Percentiles rank a stretch among this genome's conserved stretches.
Evolutionary conservation across 2,113 vertebrate genomes (phyloP).

Genomic region (Limnothrissa miodon): DNA sequence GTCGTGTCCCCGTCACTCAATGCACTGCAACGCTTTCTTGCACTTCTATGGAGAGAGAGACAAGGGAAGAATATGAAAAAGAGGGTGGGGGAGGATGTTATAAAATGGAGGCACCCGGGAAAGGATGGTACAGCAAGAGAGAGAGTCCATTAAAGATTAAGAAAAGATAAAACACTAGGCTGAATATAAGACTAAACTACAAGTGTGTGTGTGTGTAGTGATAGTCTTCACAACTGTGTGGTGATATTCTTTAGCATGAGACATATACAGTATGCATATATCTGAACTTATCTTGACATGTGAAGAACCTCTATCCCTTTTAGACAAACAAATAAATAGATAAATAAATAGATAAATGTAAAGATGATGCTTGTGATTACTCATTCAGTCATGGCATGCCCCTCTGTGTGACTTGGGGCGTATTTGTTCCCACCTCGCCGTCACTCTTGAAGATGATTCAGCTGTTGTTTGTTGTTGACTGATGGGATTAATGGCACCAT

Average conservation of each 20-base stretch:
- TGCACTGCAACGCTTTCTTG: constrained; percentile 17
- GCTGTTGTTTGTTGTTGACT: constrained; percentile 48
- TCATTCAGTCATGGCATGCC: constrained; percentile 41
- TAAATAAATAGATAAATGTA: neutral
- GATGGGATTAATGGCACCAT: constrained; percentile 50
- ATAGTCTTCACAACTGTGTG: neutral
- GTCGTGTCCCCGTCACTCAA: constrained; percentile 38
- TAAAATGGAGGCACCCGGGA: neutral
- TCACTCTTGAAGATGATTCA: constrained; percentile 39
- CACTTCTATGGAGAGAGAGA: neutral
- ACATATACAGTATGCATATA: neutral
- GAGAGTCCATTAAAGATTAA: neutral
- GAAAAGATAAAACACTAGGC: neutral
- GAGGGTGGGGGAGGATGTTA: neutral
- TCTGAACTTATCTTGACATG: neutral
- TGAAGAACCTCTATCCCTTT: neutral
- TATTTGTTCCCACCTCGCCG: constrained; percentile 31
- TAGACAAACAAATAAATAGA: neutral
- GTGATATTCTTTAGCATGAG: neutral
- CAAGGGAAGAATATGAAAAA: neutral
- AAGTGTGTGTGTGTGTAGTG: neutral
- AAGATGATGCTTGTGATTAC: constrained; percentile 46
- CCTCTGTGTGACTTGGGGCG: constrained; percentile 28
- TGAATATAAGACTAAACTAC: neutral
- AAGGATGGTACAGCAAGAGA: neutral